Conservation (phyloP, 2,113 vertebrate species). For the Scophthalmus maximus region DNA sequence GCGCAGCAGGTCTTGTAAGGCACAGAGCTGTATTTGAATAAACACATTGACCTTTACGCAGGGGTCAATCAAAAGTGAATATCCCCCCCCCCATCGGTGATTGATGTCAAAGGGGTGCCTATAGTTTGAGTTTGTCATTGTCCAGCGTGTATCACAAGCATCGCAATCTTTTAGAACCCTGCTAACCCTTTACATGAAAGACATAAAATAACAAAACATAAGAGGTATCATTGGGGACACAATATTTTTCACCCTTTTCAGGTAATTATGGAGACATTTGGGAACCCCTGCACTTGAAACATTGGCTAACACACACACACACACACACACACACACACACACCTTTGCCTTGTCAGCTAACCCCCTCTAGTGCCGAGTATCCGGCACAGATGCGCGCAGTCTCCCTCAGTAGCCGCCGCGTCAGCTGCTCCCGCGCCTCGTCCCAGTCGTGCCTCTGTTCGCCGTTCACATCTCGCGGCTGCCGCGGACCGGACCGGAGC, state of each 20-base stretch:
- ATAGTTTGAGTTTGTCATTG: too few relatives aligned
- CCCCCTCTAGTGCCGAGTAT: conserved; percentile 90
- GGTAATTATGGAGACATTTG: conserved; percentile 11
- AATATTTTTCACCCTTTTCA: background rate
- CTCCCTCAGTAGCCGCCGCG: conserved; percentile 50
- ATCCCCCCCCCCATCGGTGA: too few relatives aligned
- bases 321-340: conserved; percentile 39
- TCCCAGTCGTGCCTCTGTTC: conserved; percentile 38
- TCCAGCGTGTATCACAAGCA: background rate
- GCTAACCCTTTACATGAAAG: too few relatives aligned
- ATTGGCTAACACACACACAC: conserved; percentile 30
- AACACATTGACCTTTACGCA: too few relatives aligned
- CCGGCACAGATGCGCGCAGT: conserved; percentile 77
- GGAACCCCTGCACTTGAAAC: conserved; percentile 46
- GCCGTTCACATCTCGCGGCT: conserved; percentile 23
- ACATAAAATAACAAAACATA: background rate
- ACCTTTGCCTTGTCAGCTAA: conserved; percentile 84
- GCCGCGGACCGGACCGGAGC: conserved; percentile 44
- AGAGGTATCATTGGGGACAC: background rate
- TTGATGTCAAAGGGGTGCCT: too few relatives aligned
- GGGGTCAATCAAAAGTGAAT: too few relatives aligned
- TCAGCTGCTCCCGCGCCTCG: conserved; percentile 50
- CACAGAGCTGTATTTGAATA: background rate
- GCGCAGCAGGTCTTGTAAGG: background rate
- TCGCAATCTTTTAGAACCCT: background rate